Percentiles rank a stretch among this genome's conserved stretches.
Evolutionary conservation across 2,888 invertebrate species (phyloP).

Genomic region (Sericinus montela): DNA sequence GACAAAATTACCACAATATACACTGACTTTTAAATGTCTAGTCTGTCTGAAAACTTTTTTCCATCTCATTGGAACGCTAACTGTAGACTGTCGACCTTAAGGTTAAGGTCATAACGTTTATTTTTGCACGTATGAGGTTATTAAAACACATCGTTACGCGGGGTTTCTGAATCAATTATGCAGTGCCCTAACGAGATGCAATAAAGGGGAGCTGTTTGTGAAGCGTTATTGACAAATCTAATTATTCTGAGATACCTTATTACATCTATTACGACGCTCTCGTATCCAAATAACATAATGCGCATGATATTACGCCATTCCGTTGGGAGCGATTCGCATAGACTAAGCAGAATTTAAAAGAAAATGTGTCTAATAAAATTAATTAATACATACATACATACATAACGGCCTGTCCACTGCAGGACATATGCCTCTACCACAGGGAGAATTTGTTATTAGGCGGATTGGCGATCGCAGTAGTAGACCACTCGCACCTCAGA

Average conservation of each 20-base stretch:
- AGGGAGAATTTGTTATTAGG: no score
- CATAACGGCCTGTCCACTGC: no score
- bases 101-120: neutral
- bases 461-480: no score
- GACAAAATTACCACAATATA: conserved; percentile 14
- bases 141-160: conserved; percentile 6
- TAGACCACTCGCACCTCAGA: no score
- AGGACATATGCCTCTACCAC: no score
- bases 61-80: neutral
- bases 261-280: conserved; percentile 17
- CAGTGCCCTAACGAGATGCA: conserved; percentile 25
- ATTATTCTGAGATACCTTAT: conserved; percentile 22
- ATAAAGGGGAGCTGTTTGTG: conserved; percentile 24
- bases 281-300: conserved; percentile 4
- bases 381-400: no score
- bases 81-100: neutral
- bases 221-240: conserved; percentile 25
- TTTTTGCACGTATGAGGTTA: neutral
- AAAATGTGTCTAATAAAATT: no score
- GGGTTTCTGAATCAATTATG: conserved; percentile 26
- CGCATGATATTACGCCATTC: neutral
- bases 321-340: neutral
- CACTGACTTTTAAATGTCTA: conserved; percentile 11
- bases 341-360: no score
- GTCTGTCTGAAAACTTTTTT: conserved; percentile 16